These are phyloP conservation scores for Threskiornis aethiopicus DNA, from an alignment of 2,797 vertebrate species.

Conservation along the genomic window DNA sequence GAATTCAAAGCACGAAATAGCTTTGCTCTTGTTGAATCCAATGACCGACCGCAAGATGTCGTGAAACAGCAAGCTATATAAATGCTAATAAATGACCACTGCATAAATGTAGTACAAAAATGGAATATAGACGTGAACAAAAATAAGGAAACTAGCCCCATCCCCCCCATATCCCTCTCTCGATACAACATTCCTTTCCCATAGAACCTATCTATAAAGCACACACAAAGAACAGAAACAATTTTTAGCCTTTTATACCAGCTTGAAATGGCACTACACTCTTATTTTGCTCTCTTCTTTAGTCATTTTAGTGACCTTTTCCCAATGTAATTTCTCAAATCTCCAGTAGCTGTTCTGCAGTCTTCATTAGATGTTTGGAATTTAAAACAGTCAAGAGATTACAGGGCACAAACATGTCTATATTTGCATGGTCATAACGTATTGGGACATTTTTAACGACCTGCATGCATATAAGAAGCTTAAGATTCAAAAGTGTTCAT, in stretches of 20 bases:
- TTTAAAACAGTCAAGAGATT: neutral
- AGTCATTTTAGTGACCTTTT: neutral
- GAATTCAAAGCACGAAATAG: neutral
- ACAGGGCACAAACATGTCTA: neutral
- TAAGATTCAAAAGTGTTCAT: neutral
- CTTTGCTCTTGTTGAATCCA: neutral
- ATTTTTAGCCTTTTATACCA: neutral
- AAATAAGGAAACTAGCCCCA: neutral
- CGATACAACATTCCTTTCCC: neutral
- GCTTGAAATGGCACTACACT: neutral
- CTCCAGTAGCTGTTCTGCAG: neutral
- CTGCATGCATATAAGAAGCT: neutral
- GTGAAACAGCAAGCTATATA: slow-evolving; percentile 14
- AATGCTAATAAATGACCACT: slow-evolving; percentile 24
- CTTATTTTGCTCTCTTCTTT: neutral
- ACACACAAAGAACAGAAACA: neutral
- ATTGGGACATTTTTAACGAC: neutral
- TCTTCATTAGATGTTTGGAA: neutral
- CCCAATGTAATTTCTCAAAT: neutral
- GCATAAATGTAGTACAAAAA: neutral
- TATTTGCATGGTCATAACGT: neutral
- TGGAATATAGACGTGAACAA: neutral
- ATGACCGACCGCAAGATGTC: neutral
- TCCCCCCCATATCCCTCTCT: neutral
- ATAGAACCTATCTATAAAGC: neutral